Base-by-base conservation (phyloP, 2,888 invertebrate genomes). In the Tipula confusa region DNA sequence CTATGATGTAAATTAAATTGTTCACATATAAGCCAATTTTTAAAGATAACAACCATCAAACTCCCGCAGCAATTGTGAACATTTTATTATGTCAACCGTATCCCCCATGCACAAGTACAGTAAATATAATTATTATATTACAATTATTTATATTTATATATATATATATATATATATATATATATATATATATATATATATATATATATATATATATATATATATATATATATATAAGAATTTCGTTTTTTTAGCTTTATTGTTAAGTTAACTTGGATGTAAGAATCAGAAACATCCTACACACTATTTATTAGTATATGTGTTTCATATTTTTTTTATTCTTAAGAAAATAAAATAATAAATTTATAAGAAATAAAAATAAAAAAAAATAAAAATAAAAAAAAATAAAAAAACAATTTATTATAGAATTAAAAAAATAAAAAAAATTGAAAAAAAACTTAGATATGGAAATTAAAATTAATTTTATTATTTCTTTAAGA, bases 401-500 rank as follows among this genome's bases (percentile, higher is more conserved):
- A 33, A 33, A 3, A n/a, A n/a, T n/a, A n/a, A 33, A 33, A 64
- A 64, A 64, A 64, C 64, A 64, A 64, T 64, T 64, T 64, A 64
- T 64, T 64, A 64, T 64, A 64, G 64, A 64, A 64, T 64, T 64
- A 64, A 64, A 64, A 11, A 64, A 64, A 64, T 64, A 64, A 18
- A 64, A 24, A 33, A 33, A 3, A n/a, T n/a, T n/a, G n/a, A 33
- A 33, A 33, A 33, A 64, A 64, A 24, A 64, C 64, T 43, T 43
- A 43, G 24, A 24, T 24, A 64, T 64, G 24, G 64, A 64, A 64
- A 64, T 64, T 64, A 64, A 64, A 64, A 64, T 64, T 64, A 64
- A 64, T 64, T 64, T 64, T 64, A 64, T 64, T 64, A 64, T 64
- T 64, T 64, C 18, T 64, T 64, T 64, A 64, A 64, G 24, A 64